A percentile compares a stretch with the other conserved stretches of the same genome.
Evolutionary conservation across 2,113 vertebrate species (phyloP).

Genomic region (Eclectus roratus): DNA sequence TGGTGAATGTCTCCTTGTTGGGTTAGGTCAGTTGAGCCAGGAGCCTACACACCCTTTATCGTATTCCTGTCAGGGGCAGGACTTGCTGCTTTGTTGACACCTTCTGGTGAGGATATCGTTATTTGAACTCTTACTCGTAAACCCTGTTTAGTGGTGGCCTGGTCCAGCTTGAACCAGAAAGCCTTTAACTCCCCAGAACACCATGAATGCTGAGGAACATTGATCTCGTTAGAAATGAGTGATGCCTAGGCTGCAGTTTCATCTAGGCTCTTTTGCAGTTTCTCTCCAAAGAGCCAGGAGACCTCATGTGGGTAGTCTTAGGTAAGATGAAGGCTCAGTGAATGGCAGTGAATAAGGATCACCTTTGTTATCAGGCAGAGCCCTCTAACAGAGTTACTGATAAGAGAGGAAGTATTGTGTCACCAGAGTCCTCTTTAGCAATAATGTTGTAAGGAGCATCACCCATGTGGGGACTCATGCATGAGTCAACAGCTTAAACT

Average conservation of each 20-base stretch:
- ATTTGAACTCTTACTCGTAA: background rate
- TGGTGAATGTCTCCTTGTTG: slow-evolving; percentile 52
- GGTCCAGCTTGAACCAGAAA: background rate
- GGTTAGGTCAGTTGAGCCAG: background rate
- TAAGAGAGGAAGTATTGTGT: background rate
- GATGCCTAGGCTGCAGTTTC: background rate
- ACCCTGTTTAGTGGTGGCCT: background rate
- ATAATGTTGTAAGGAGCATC: background rate
- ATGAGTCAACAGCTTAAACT: background rate
- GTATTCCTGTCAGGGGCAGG: background rate
- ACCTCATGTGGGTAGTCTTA: rapidly evolving
- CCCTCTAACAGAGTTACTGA: background rate
- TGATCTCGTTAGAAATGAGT: background rate
- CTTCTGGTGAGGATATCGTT: background rate
- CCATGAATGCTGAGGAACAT: background rate
- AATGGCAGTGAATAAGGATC: background rate
- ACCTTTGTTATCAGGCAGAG: background rate
- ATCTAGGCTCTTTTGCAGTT: background rate
- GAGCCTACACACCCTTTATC: slow-evolving; percentile 5
- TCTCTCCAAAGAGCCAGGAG: background rate
- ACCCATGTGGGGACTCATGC: background rate
- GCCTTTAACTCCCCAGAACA: background rate
- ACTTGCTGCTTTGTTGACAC: background rate
- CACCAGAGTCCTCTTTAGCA: background rate
- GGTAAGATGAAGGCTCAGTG: background rate